phyloP scores from a whole-genome alignment of 2,113 vertebrate species.

The Megaleporinus macrocephalus region DNA sequence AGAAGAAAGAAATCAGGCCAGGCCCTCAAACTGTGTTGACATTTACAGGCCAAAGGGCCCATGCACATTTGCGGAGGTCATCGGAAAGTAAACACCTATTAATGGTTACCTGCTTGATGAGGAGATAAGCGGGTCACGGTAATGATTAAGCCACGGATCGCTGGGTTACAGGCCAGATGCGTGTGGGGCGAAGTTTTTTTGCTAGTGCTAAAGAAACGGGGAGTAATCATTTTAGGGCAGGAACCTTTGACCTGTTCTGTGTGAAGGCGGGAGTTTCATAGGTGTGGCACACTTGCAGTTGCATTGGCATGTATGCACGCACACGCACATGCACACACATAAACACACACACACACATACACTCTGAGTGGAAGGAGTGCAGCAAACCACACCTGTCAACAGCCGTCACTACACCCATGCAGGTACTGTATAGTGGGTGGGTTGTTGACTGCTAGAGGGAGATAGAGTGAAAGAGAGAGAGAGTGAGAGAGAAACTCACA shows the following conservation, averaged over 20 bases:
- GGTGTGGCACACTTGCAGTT: constrained; percentile 29
- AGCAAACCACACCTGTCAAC: constrained; percentile 65
- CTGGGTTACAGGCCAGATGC: constrained; percentile 78
- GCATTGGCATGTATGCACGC: neutral
- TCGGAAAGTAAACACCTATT: constrained; percentile 97
- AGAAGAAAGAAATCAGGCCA: constrained; percentile 61
- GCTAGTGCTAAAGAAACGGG: constrained; percentile 72
- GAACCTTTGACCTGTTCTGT: constrained; percentile 75
- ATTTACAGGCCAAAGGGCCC: constrained; percentile 85
- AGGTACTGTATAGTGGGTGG: constrained; percentile 61
- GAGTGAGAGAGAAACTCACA: constrained; percentile 58
- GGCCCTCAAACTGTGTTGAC: constrained; percentile 76
- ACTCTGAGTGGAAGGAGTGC: constrained; percentile 18
- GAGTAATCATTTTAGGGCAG: constrained; percentile 78
- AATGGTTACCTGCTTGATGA: constrained; percentile 97
- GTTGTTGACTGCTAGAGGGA: constrained; percentile 60
- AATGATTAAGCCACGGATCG: constrained; percentile 93
- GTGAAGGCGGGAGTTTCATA: constrained; percentile 63
- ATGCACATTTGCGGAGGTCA: constrained; percentile 91
- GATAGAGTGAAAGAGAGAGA: constrained; percentile 47
- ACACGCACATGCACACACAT: neutral
- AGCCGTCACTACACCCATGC: constrained; percentile 60
- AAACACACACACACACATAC: constrained; percentile 21
- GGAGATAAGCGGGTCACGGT: constrained; percentile 93
- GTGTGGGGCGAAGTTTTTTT: constrained; percentile 73